Evolutionary conservation across 2,888 invertebrate genomes (phyloP), one percentile per base, ranked within the genome.

Genomic region (Pristionchus japonicus): DNA sequence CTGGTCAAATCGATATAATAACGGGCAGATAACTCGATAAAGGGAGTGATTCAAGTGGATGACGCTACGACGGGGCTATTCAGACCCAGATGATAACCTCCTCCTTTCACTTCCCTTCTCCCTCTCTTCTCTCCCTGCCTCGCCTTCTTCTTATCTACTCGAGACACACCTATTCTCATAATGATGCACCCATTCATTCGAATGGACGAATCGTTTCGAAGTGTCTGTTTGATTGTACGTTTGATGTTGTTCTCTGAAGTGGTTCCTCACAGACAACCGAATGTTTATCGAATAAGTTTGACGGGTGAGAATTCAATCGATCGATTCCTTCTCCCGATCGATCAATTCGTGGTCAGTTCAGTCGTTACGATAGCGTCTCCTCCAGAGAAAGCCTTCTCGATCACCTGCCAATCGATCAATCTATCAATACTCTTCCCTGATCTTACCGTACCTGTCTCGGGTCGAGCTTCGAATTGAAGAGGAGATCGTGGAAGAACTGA

Each of bases 401-500:
- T 77, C 43, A 77, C 77, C 77, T 77, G 27, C 2, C 13, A 67
- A 34, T 43, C 43, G 27, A 47, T 43, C 20, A 6, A 27, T n/a
- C n/a, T n/a, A n/a, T n/a, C n/a, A n/a, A 57, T 7, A 13, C 27
- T 27, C n/a, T 13, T n/a, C 57, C 23, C n/a, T n/a, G 2, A 47
- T 77, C 43, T 77, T 15, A 13, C 11, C 27, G 13, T 77, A 77
- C 77, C 47, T 77, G 77, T 77, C n/a, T 83, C 34, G 83, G 83
- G 23, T 85, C 64, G 61, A 85, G 37, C 20, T 85, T 85, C n/a
- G 85, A 64, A 31, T 85, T 85, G 61, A 85, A 64, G 40, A 85
- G 85, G 20, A 85, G 85, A 27, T 85, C 85, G 43, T 40, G 40
- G 85, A 85, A 85, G 64, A 85, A 85, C 43, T 85, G 61, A 43